Conservation (phyloP, 2,888 invertebrate genomes). For the Pimpla rufipes region DNA sequence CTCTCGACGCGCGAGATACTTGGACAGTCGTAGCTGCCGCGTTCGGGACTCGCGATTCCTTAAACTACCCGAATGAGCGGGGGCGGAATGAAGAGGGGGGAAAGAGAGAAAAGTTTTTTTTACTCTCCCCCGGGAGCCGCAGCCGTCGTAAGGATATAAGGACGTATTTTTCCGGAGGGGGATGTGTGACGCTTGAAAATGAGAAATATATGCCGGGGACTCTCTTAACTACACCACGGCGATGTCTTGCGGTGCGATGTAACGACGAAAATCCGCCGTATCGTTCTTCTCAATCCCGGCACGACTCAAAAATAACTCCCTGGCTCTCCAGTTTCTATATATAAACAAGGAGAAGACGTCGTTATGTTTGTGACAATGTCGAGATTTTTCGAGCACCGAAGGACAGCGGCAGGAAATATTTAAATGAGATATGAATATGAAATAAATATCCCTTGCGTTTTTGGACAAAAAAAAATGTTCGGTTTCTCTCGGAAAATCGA, state of each 20-base stretch:
- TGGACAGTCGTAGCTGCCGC: neutral
- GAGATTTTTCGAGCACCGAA: neutral
- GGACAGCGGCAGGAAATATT: neutral
- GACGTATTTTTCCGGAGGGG: slow-evolving; percentile 44
- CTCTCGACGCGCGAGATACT: slow-evolving; percentile 3
- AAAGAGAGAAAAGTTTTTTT: slow-evolving; percentile 27
- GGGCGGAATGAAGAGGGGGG: too few relatives aligned
- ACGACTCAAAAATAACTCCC: slow-evolving; percentile 18
- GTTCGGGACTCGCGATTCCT: slow-evolving; percentile 23
- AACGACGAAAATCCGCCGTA: slow-evolving; percentile 18
- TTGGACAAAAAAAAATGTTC: too few relatives aligned
- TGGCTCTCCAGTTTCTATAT: slow-evolving; percentile 11
- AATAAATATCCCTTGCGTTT: too few relatives aligned
- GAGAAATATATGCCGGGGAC: slow-evolving; percentile 1
- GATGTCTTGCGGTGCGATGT: neutral
- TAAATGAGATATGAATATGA: neutral
- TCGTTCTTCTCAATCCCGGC: slow-evolving; percentile 21
- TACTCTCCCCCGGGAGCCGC: slow-evolving; percentile 21
- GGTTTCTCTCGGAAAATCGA: too few relatives aligned
- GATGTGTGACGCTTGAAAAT: slow-evolving; percentile 3
- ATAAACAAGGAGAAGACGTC: slow-evolving; percentile 7
- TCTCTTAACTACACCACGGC: neutral
- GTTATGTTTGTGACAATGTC: neutral
- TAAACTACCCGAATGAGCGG: slow-evolving; percentile 22
- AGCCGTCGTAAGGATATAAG: slow-evolving; percentile 38